phyloP scores from a whole-genome alignment of 2,113 vertebrate genomes.

The Antechinus flavipes region DNA sequence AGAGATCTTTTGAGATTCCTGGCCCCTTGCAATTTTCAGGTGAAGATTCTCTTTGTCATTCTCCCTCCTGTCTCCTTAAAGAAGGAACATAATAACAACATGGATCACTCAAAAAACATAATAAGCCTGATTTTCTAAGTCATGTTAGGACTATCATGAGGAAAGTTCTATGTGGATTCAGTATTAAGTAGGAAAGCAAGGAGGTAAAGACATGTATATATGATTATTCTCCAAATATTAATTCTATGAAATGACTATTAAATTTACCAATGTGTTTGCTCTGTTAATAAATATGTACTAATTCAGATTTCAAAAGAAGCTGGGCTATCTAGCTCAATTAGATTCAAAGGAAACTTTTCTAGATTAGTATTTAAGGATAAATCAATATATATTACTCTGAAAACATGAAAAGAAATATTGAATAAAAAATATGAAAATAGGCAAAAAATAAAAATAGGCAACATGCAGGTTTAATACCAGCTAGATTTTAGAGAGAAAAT shows the following conservation, averaged over 20 bases:
- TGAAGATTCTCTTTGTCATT: constrained; percentile 78
- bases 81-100: constrained; percentile 30
- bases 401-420: neutral
- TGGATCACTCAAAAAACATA: neutral
- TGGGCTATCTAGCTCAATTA: neutral
- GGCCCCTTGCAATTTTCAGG: constrained; percentile 65
- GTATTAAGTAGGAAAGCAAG: neutral
- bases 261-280: neutral
- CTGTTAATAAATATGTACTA: neutral
- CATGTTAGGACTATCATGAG: neutral
- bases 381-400: neutral
- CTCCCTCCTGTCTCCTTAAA: constrained; percentile 67
- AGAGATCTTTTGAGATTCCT: constrained; percentile 39
- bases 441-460: neutral
- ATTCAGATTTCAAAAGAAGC: neutral
- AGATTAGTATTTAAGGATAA: neutral
- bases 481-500: neutral
- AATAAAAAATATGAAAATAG: neutral
- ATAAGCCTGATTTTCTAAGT: neutral
- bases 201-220: neutral
- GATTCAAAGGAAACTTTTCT: neutral
- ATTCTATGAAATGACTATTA: neutral
- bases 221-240: neutral
- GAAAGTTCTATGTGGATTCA: neutral
- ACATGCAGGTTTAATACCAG: neutral